Evolutionary conservation across 2,113 vertebrate species (phyloP).

Genomic region (Todiramphus chloris): DNA sequence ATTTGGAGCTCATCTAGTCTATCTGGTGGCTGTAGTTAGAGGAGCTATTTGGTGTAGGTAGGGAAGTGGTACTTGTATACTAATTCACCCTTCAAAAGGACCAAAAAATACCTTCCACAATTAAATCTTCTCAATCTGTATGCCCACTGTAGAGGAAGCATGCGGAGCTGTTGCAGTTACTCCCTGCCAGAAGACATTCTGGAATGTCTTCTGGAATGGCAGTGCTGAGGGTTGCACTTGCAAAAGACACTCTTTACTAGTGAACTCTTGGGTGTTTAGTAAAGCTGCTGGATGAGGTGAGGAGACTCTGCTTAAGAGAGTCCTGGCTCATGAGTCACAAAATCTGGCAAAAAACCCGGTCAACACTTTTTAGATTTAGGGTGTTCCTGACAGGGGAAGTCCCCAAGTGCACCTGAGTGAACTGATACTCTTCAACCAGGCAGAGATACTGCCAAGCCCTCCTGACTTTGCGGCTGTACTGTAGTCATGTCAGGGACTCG

Average conservation of each 20-base stretch:
- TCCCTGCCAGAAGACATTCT: neutral
- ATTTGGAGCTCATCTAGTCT: neutral
- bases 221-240: neutral
- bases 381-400: neutral
- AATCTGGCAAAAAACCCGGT: neutral
- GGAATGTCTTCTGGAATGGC: neutral
- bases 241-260: neutral
- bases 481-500: neutral
- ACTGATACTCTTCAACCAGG: neutral
- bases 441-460: neutral
- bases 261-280: neutral
- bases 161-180: neutral
- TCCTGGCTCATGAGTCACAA: neutral
- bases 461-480: neutral
- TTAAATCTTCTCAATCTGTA: neutral
- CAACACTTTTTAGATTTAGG: neutral
- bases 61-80: neutral
- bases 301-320: neutral
- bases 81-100: neutral
- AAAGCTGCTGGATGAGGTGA: neutral
- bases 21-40: neutral
- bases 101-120: neutral
- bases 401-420: neutral
- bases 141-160: neutral
- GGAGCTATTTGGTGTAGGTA: neutral